Evolutionary conservation across 2,113 vertebrate species (phyloP), one percentile per base, ranked within the genome.

Genomic region (Platycercus adscitus): DNA sequence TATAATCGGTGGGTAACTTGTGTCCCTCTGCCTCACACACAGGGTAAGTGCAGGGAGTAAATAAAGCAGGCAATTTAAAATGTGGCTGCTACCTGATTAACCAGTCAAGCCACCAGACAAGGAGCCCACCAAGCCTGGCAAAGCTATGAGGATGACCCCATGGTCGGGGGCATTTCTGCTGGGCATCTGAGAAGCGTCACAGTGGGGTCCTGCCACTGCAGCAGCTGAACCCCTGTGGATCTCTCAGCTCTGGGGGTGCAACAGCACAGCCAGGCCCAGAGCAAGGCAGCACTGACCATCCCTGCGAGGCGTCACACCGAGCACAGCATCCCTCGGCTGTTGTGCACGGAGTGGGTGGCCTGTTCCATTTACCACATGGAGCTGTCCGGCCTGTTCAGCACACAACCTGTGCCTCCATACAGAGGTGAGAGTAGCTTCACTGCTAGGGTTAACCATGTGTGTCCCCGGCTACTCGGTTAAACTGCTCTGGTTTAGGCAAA

Each of bases 171-270:
- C 23, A 47, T 92, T 14, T 17, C 50, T 41, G 29, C 39, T 52
- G 81, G 44, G 23, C 5, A 0, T 0, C 0, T 16, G 16, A 29
- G 44, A 43, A 33, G 13, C 3, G 0, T 69, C 44, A 26, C 1
- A 0, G 23, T 0, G 2, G 41, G 33, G 35, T 39, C 3, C n/a
- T 35, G 26, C 33, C 21, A 16, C 26, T 61, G 29, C 31, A 13
- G 18, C 2, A 2, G 17, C 41, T 61, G 26, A 52, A 23, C 6
- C 6, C 44, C 6, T 14, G 21, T 19, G 35, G 18, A 47, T 16
- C 6, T 81, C 69, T 83, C 29, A 8, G 60, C 13, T 56, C 29
- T 46, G 12, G 2, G 29, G 9, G 24, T 52, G 31, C 56, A 63
- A 37, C 16, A 88, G 66, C 49, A 50, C 2, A 1, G 2, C 11